A percentile compares a stretch with the other conserved stretches of the same genome.
Evolutionary conservation across 1,140 invertebrate genomes (phyloP).

Genomic region (Zaprionus lachaisei): DNA sequence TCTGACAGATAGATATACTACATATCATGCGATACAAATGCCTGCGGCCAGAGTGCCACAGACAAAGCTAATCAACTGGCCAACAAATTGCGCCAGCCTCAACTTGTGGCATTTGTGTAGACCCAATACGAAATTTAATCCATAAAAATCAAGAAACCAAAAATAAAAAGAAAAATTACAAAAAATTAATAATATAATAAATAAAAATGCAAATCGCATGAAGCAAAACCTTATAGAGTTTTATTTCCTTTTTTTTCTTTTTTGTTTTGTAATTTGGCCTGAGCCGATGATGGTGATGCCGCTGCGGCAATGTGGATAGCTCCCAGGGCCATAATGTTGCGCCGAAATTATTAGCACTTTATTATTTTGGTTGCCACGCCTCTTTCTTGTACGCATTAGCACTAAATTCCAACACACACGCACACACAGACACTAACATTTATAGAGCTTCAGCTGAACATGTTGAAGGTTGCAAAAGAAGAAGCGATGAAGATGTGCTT

Average conservation of each 20-base stretch:
- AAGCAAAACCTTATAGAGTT: slow-evolving; percentile 15
- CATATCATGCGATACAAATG: slow-evolving; percentile 38
- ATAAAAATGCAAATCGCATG: slow-evolving; percentile 53
- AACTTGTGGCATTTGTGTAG: slow-evolving; percentile 28
- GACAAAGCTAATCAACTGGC: slow-evolving; percentile 48
- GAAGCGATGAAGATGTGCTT: neutral
- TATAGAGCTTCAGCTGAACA: neutral
- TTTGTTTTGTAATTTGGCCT: neutral
- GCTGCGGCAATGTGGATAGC: slow-evolving; percentile 4
- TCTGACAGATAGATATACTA: slow-evolving; percentile 59
- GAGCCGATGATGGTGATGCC: slow-evolving; percentile 9
- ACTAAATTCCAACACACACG: slow-evolving; percentile 51
- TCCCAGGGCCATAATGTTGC: slow-evolving; percentile 61
- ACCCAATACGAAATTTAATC: slow-evolving; percentile 22
- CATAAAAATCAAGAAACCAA: neutral
- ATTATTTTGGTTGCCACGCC: slow-evolving; percentile 73
- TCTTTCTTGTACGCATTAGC: slow-evolving; percentile 78
- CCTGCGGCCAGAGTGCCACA: slow-evolving; percentile 29
- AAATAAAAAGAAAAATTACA: neutral
- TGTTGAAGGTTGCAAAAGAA: neutral
- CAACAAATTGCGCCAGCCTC: slow-evolving; percentile 34
- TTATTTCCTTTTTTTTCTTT: neutral
- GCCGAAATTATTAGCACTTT: slow-evolving; percentile 79
- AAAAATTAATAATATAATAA: slow-evolving; percentile 19
- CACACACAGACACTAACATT: slow-evolving; percentile 12